A percentile compares a stretch with the other conserved stretches of the same genome.
phyloP scores from a whole-genome alignment of 2,888 invertebrate species.

The Ecliptopera silaceata region DNA sequence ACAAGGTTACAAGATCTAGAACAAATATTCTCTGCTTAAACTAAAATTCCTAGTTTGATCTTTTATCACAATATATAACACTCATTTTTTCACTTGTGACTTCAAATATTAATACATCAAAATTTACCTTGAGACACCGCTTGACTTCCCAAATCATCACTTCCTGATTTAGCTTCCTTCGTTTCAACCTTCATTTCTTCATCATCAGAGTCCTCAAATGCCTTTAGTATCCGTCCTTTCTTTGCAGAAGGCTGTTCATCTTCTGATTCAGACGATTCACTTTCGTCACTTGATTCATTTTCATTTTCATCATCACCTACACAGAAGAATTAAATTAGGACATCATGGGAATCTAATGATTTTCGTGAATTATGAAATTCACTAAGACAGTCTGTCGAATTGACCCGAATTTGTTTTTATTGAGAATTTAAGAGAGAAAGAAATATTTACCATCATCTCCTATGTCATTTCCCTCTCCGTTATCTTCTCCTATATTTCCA shows the following conservation, averaged over 20 bases:
- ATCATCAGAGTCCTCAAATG: constrained; percentile 78
- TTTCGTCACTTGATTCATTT: constrained; percentile 51
- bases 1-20: too few relatives aligned
- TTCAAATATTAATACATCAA: background rate
- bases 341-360: too few relatives aligned
- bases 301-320: constrained; percentile 48
- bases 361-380: too few relatives aligned
- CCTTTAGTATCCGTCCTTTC: constrained; percentile 74
- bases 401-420: background rate
- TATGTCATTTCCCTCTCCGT: constrained; percentile 44
- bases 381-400: too few relatives aligned
- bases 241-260: constrained; percentile 47
- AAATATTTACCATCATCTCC: constrained; percentile 42
- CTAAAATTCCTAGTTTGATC: too few relatives aligned
- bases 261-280: constrained; percentile 62
- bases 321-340: too few relatives aligned
- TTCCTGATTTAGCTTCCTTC: constrained; percentile 20
- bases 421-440: background rate
- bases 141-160: constrained; percentile 31
- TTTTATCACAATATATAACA: too few relatives aligned
- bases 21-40: too few relatives aligned
- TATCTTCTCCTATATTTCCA: constrained; percentile 24
- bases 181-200: constrained; percentile 43
- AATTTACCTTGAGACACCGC: constrained; percentile 57
- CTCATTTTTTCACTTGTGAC: too few relatives aligned